Conservation (phyloP, 1,140 invertebrate species). For the Eufriesea mexicana region DNA sequence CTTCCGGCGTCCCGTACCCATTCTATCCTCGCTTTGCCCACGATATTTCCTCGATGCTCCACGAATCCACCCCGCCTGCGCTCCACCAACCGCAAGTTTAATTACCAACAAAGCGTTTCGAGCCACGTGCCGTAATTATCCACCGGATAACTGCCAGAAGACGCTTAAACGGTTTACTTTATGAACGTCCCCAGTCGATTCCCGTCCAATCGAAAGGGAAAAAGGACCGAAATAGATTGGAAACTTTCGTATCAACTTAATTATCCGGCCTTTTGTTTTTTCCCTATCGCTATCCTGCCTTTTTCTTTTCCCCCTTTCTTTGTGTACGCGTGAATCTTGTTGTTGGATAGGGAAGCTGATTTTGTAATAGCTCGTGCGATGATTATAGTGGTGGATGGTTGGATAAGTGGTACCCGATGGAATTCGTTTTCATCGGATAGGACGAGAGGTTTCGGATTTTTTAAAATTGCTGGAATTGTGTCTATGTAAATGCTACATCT, state of each 20-base stretch:
- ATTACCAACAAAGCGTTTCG: slow-evolving; percentile 70
- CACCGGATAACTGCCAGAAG: slow-evolving; percentile 30
- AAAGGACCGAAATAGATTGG: background rate
- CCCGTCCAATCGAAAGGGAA: background rate
- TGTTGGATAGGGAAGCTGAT: too few species aligned
- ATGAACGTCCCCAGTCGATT: background rate
- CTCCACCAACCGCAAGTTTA: slow-evolving; percentile 54
- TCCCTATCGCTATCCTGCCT: too few species aligned
- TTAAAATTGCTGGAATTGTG: too few species aligned
- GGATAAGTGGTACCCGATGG: too few species aligned
- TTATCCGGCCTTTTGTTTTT: background rate
- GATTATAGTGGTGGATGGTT: background rate
- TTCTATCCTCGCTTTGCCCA: slow-evolving; percentile 3
- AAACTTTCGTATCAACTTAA: background rate
- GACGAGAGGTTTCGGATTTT: too few species aligned
- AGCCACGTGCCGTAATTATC: slow-evolving; percentile 55
- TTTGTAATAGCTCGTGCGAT: background rate
- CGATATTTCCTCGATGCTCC: slow-evolving; percentile 33
- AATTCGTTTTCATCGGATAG: too few species aligned
- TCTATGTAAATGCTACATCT: too few species aligned
- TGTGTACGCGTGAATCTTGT: too few species aligned
- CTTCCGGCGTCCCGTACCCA: background rate
- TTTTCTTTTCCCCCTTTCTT: too few species aligned
- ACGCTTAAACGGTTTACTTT: slow-evolving; percentile 40
- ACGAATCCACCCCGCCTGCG: slow-evolving; percentile 1